Evolutionary conservation across 2,113 vertebrate genomes (phyloP), one percentile per base, ranked within the genome.

Genomic region (Marcusenius ussheri): DNA sequence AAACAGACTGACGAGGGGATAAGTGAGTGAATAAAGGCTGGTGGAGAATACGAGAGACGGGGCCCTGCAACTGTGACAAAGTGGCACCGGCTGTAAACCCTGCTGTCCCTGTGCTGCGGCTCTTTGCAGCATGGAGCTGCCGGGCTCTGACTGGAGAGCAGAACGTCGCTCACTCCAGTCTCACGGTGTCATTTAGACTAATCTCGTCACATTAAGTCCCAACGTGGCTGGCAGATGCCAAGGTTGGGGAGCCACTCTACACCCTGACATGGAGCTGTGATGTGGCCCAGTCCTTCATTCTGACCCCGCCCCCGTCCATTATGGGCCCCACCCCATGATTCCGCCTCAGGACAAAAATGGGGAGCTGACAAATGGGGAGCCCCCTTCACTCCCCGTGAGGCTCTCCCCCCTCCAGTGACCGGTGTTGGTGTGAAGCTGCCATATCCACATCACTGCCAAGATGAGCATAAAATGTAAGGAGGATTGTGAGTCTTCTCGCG

Each of bases 221-320:
- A 70, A 13, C 0, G 6, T 31, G 46, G 88, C 46, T 70, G 86
- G 39, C 58, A 10, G 56, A 6, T 45, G 11, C 53, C 17, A 24
- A n/a, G 88, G 88, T 31, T 27, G 66, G 66, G 70, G 47, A 89
- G 88, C 66, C 88, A 89, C 45, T 83, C 80, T 42, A 5, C 45
- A 21, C 45, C 13, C 10, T 13, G 58, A 74, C 62, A 80, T 10
- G 66, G 19, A 88, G 56, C 58, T 66, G n/a, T 13, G 9, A 66
- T 66, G 62, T 70, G 62, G n/a, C 10, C 77, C 42, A 45, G 8
- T 17, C 39, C 77, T 83, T 17, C 77, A 21, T 45, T 49, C 21
- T 47, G 24, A 47, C 46, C 49, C 49, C n/a, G 3, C 21, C 84
- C 84, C 45, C n/a, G 13, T 83, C 39, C 77, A 21, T 31, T 86